Base-by-base conservation (phyloP, 1,140 invertebrate species). In the Nasonia longicornis region DNA sequence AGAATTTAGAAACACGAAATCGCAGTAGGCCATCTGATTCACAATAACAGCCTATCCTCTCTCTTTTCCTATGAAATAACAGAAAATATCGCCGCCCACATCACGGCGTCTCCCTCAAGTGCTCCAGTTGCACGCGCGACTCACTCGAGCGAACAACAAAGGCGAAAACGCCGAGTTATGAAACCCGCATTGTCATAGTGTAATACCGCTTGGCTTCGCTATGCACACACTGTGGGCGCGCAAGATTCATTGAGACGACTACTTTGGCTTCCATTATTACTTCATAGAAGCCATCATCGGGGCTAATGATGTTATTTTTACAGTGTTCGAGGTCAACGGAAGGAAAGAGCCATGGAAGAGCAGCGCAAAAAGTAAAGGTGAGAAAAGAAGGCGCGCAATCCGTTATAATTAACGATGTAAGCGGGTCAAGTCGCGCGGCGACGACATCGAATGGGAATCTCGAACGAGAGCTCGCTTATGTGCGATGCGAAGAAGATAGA, bases 371-470 rank as follows among this genome's bases (percentile, higher is more conserved):
- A 75, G 45, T 48, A 79, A 14, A 16, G 31, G 52, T 14, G 52
- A 58, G 70, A 69, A n/a, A 48, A 29, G 3, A 63, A 81, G 67
- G n/a, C 10, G 45, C 20, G 38, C n/a, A 48, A 48, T 22, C 31
- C 22, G 73, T 77, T 64, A 35, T 42, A 72, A 81, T 81, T 72
- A 77, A 8, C 22, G 16, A 66, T 45, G 38, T 73, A 81, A 77
- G 16, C 26, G 26, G 80, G 75, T 81, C 75, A 66, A 81, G 58
- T 45, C 31, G 16, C 26, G 45, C 1, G 0, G 7, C 1, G 42
- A 35, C 10, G n/a, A 70, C 22, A 45, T 72, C 42, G 20, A 22
- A 22, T 26, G 70, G 12, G 7, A 26, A 14, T 70, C 52, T 58
- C 16, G 52, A 58, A 58, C 16, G 7, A 48, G 45, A 48, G 14